Base-by-base conservation (phyloP, 2,113 vertebrate genomes). In the Carettochelys insculpta region DNA sequence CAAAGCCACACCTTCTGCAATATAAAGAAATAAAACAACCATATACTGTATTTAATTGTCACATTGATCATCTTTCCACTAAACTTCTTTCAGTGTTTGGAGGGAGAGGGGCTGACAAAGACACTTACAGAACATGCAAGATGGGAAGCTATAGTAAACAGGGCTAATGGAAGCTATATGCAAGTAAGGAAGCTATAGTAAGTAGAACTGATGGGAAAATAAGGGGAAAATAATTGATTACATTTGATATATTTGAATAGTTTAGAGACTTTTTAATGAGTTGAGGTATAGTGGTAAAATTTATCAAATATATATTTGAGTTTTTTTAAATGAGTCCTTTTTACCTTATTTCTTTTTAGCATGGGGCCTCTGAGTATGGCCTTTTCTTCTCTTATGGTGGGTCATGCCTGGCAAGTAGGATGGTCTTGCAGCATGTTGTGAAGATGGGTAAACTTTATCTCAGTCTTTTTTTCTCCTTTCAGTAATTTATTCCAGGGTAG, bases 1-100 rank as follows among this genome's bases (percentile, higher is more conserved):
- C 34, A n/a, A 0, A 80, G 38, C 10, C 0, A 0, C 50, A 3
- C 77, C 83, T 54, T 87, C 14, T 68, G 27, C 27, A 71, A 13
- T 54, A 41, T 38, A 58, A 85, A 14, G 34, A 52, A 80, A 11
- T 45, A 56, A 56, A 56, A 56, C 11, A 12, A 11, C 20, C 52
- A 20, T n/a, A 5, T 78, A 24, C 7, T 3, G 22, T 48, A 5
- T 48, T n/a, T 87, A 71, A 2, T 12, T 65, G 50, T 1, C 0
- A 50, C 17, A 10, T 2, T 56, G 25, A 17, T 87, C 56, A 1
- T 0, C 61, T 1, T 91, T 90, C 80, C 80, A 24, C 80, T 54
- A 22, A 10, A 71, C 17, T 10, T n/a, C n/a, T 12, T 68, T 17
- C 82, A 38, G 52, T 85, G 13, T 51, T 34, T 2, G 0, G 41